Conservation (phyloP, 2,113 vertebrate species). For the Oreotrochilus melanogaster region DNA sequence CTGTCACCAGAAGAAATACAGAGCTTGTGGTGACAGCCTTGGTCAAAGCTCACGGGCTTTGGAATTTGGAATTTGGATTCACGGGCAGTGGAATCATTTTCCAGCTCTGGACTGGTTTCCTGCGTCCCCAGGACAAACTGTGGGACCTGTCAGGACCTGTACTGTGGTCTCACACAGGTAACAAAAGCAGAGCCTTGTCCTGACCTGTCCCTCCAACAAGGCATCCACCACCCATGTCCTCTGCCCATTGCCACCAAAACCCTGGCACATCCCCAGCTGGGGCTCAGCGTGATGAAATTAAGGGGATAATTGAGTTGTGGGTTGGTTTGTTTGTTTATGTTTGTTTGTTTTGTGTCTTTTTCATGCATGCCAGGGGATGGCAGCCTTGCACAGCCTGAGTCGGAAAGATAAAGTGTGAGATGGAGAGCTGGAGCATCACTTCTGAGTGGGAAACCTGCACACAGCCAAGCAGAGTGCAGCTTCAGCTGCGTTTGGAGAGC, state of each 20-base stretch:
- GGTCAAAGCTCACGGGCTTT: not conserved
- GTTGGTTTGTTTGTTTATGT: too few species aligned
- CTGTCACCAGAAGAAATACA: not conserved
- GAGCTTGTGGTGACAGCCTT: not conserved
- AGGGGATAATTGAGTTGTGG: not conserved
- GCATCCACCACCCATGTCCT: accelerated
- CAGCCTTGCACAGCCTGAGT: accelerated
- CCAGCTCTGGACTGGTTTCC: not conserved
- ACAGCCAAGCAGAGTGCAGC: accelerated
- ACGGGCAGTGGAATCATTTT: not conserved
- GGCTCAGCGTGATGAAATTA: not conserved
- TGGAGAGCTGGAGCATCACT: not conserved
- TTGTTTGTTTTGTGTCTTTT: not conserved
- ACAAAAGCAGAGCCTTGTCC: not conserved
- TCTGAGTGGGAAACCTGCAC: not conserved
- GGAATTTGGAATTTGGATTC: too few species aligned
- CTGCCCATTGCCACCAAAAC: not conserved
- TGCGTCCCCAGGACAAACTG: not conserved
- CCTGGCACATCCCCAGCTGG: accelerated
- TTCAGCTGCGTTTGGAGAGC: not conserved
- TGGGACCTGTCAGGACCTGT: not conserved
- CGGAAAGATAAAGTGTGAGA: not conserved
- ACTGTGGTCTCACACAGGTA: not conserved
- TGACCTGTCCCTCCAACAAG: not conserved
- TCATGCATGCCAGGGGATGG: not conserved